Conservation (phyloP, 1,140 invertebrate genomes). For the Uloborus diversus region DNA sequence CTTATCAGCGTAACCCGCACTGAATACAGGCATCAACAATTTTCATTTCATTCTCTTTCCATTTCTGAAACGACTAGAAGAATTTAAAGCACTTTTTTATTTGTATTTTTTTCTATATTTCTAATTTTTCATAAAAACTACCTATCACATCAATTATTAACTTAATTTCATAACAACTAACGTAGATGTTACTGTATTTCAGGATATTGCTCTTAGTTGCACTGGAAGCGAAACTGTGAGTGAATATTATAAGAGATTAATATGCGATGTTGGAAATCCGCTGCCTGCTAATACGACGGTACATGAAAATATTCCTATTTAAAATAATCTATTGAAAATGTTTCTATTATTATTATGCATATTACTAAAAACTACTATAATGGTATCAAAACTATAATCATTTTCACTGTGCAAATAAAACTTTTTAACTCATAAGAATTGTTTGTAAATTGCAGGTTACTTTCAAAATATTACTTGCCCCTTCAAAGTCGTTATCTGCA, state of each 20-base stretch:
- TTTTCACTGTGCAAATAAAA: no score
- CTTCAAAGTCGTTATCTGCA: conserved; percentile 33
- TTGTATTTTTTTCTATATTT: background rate
- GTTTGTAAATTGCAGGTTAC: conserved; percentile 39
- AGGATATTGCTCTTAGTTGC: conserved; percentile 72
- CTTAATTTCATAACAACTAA: background rate
- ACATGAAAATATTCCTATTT: no score
- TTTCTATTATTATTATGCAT: no score
- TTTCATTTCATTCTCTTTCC: no score
- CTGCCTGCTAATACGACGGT: conserved; percentile 58
- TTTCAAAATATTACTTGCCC: conserved; percentile 44
- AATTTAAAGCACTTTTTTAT: no score
- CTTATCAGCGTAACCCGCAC: no score
- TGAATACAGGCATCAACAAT: no score
- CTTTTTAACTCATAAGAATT: no score
- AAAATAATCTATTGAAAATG: no score
- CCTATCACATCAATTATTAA: background rate
- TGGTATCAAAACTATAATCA: no score
- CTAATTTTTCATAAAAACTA: background rate
- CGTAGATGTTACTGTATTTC: conserved; percentile 58
- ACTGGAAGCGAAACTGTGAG: conserved; percentile 69
- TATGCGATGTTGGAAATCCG: conserved; percentile 81
- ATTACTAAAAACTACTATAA: no score
- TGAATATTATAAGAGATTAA: conserved; percentile 75
- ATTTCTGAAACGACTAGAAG: no score